Conservation (phyloP, 2,797 vertebrate species). For the Pogoniulus pusillus region DNA sequence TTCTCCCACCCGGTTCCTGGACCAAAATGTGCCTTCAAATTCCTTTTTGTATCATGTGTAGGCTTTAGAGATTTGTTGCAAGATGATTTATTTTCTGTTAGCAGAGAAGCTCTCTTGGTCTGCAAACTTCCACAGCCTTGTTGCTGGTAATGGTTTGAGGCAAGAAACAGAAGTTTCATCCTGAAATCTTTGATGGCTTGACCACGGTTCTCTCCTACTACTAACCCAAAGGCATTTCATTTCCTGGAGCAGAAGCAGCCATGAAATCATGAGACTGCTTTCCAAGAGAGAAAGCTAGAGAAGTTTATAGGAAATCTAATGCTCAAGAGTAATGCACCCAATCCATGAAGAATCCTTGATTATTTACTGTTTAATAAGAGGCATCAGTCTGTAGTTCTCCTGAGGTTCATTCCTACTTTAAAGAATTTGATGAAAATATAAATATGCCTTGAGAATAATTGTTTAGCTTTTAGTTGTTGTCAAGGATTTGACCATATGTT, state of each 20-base stretch:
- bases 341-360: background rate
- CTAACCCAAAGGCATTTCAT: background rate
- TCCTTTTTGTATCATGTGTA: background rate
- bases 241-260: background rate
- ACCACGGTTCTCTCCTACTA: background rate
- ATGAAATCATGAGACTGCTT: background rate
- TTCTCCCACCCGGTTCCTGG: fast-evolving
- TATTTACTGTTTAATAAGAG: background rate
- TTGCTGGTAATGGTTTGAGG: background rate
- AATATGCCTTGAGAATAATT: background rate
- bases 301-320: background rate
- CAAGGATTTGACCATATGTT: background rate
- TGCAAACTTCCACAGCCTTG: background rate
- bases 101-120: background rate
- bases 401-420: background rate
- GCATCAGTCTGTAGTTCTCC: background rate
- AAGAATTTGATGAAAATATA: background rate
- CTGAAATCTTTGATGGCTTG: background rate
- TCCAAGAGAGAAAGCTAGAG: background rate
- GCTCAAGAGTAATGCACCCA: background rate
- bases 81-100: background rate
- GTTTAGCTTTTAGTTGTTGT: background rate
- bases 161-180: background rate
- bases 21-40: background rate
- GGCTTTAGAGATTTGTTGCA: background rate